Base-by-base conservation (phyloP, 1,140 invertebrate species). In the Oscheius sp. region DNA sequence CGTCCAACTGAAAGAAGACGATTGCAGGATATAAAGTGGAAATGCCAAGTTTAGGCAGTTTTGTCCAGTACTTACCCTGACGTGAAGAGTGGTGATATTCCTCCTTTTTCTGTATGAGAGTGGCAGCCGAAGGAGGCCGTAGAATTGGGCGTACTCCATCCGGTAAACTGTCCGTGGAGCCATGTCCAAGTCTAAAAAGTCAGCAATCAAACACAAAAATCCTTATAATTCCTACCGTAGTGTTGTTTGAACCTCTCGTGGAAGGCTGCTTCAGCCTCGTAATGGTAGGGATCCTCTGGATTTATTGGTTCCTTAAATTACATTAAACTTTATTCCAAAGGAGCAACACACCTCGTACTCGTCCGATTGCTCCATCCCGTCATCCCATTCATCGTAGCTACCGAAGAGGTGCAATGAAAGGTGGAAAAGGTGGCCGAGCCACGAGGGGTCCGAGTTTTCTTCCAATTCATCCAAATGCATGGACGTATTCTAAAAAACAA, bases 141-240 rank as follows among this genome's bases (percentile, higher is more conserved):
- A 97, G 85, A 98, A 94, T 72, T 97, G 86, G 1, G 95, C 93
- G 88, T 97, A 99, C 85, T 99, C 96, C 2, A 98, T 91, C 38
- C 98, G 96, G 84, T 97, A 97, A 81, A 94, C 18, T 20, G 38
- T 29, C 35, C 0, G 28, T 32, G 35, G 59, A 23, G 49, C 52
- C 52, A 23, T 49, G 49, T 3, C 18, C 23, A 18, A 45, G 31
- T 13, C 13, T 35, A 23, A 34, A 34, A 3, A 70, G 35, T 58
- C 20, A 20, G 2, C 38, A 66, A 3, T 20, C 64, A 45, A 74
- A 42, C 15, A 52, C n/a, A 26, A n/a, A n/a, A n/a, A n/a, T n/a
- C n/a, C n/a, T n/a, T n/a, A n/a, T n/a, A n/a, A n/a, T n/a, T n/a
- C 35, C 20, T 71, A 74, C 45, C 15, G 28, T n/a, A 73, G 15